Percentiles rank a stretch among this genome's conserved stretches.
Conservation (phyloP, 2,888 invertebrate genomes). For the Cephonodes hylas region DNA sequence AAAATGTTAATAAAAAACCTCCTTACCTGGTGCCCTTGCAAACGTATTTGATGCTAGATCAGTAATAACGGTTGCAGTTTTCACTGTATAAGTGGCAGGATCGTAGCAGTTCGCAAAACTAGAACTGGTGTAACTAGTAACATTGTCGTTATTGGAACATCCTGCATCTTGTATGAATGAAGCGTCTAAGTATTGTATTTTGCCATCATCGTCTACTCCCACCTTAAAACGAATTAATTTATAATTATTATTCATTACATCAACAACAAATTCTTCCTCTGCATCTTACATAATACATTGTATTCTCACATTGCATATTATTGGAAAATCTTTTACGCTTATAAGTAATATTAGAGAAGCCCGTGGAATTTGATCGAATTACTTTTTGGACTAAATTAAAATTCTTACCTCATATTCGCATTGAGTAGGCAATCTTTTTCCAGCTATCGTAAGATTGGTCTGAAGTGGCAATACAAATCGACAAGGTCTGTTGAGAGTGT, state of each 20-base stretch:
- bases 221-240: conserved; percentile 55
- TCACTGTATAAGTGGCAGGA: conserved; percentile 73
- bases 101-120: conserved; percentile 82
- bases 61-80: conserved; percentile 74
- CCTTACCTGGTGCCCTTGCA: conserved; percentile 84
- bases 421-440: conserved; percentile 76
- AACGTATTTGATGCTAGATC: conserved; percentile 85
- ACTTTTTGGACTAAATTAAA: not conserved
- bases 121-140: conserved; percentile 44
- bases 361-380: too few species aligned
- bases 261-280: too few species aligned
- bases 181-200: conserved; percentile 83
- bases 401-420: conserved; percentile 79
- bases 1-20: not conserved
- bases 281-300: too few species aligned
- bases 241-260: not conserved
- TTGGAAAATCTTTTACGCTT: too few species aligned
- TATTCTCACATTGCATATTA: too few species aligned
- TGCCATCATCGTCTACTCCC: conserved; percentile 83
- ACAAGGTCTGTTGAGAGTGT: conserved; percentile 79
- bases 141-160: conserved; percentile 72
- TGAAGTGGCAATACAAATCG: conserved; percentile 82
- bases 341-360: not conserved
- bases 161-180: conserved; percentile 75
- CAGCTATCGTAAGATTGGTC: conserved; percentile 82